These are phyloP conservation scores for Eupeodes corollae DNA, from an alignment of 1,140 invertebrate genomes.

Conservation along the genomic window DNA sequence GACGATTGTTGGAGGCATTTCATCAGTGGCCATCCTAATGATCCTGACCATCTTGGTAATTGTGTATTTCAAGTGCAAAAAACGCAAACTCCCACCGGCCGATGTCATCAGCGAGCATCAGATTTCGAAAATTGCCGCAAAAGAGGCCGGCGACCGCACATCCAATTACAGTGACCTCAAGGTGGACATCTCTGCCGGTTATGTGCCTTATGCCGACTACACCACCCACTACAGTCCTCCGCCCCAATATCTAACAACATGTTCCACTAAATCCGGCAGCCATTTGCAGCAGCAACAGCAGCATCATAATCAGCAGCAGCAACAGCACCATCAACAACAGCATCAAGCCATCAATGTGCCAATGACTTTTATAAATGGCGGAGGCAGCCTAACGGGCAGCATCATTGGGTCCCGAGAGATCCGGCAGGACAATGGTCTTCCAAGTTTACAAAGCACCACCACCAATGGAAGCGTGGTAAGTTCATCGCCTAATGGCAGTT, in stretches of 20 bases:
- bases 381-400: constrained; percentile 32
- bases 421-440: constrained; percentile 31
- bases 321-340: background rate
- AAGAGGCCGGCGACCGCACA: constrained; percentile 66
- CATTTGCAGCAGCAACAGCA: constrained; percentile 29
- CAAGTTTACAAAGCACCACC: constrained; percentile 31
- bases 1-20: constrained; percentile 28
- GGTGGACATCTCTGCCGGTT: constrained; percentile 76
- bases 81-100: constrained; percentile 32
- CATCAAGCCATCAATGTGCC: constrained; percentile 15
- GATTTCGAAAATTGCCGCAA: constrained; percentile 30
- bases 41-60: constrained; percentile 25
- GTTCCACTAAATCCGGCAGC: constrained; percentile 32
- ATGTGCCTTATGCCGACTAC: constrained; percentile 82
- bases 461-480: constrained; percentile 26
- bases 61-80: constrained; percentile 30
- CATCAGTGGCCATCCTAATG: constrained; percentile 23
- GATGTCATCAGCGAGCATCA: constrained; percentile 36
- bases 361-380: constrained; percentile 32
- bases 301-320: no score
- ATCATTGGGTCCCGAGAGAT: constrained; percentile 32
- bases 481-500: constrained; percentile 34
- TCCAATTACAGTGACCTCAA: constrained; percentile 88
- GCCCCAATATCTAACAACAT: constrained; percentile 36
- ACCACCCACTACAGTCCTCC: constrained; percentile 65